Base-by-base conservation (phyloP, 2,888 invertebrate genomes). In the Diadromus collaris region DNA sequence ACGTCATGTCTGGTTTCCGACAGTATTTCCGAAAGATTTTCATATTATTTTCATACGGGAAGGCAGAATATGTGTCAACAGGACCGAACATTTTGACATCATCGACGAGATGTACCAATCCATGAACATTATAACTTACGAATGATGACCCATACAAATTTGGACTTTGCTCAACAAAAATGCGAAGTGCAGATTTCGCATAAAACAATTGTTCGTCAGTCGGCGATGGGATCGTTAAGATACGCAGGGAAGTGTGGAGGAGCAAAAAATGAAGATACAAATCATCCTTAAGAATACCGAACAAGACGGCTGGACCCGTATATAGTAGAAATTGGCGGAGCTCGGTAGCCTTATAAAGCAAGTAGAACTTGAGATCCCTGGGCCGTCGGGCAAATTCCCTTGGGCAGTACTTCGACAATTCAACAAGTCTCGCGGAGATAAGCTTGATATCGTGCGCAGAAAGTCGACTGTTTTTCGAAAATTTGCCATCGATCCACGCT, bases 331-430 rank as follows among this genome's bases (percentile, higher is more conserved):
- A n/a, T n/a, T 34, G 80, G 76, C 85, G 73, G 56, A 82, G 79
- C 67, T 85, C 83, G 2, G 86, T 85, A 13, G 82, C 83, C 75
- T 85, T 85, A 61, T 74, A 85, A 6, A 21, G 46, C 13, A 38
- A 38, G 46, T 24, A 65, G 1, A 56, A 32, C 2, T 58, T 46
- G 0, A 72, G 21, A 16, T 29, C 4, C 7, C 9, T 7, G 0
- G 77, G 72, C 7, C 29, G 27, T 6, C 60, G 64, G 2, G 72
- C 48, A 44, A 72, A 77, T 13, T 77, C 77, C 41, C 38, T 29
- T 6, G 71, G 65, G 58, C 54, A 63, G 24, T 60, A 65, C 16
- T 13, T 10, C 4, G 38, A 54, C 13, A 77, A 6, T 13, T 19
- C n/a, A 6, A 10, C 44, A 19, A 74, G 24, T 2, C 38, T 60